phyloP scores from a whole-genome alignment of 2,797 vertebrate genomes.

The Crotalus adamanteus region DNA sequence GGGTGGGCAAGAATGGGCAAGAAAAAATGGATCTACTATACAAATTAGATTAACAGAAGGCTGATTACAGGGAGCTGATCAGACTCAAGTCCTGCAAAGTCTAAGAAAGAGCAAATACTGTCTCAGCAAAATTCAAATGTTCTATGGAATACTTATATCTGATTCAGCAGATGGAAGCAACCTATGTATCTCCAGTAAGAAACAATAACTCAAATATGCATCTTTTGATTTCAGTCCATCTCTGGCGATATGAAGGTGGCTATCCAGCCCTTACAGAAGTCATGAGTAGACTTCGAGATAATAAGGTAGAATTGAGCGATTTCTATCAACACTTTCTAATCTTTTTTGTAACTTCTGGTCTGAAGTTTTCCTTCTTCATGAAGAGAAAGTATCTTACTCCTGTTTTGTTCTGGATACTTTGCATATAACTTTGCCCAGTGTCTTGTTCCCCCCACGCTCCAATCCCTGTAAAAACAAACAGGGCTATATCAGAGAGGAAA shows the following conservation, averaged over 20 bases:
- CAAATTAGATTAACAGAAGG: slow-evolving; percentile 1
- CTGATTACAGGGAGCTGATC: background rate
- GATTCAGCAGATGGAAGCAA: background rate
- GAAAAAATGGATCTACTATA: background rate
- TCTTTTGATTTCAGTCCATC: slow-evolving; percentile 81
- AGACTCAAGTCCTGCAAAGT: no score
- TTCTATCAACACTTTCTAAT: background rate
- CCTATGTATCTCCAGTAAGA: background rate
- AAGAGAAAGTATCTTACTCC: background rate
- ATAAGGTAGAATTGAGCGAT: slow-evolving; percentile 77
- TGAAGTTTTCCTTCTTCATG: background rate
- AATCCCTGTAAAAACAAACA: background rate
- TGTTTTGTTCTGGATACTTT: background rate
- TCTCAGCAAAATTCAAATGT: background rate
- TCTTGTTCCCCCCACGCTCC: background rate
- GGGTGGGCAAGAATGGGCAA: background rate
- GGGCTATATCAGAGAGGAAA: background rate
- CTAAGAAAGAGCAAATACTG: background rate
- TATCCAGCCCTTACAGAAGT: slow-evolving; percentile 96
- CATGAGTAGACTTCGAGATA: slow-evolving; percentile 92
- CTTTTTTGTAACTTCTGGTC: background rate
- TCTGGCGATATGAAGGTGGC: slow-evolving; percentile 96
- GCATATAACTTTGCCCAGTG: background rate
- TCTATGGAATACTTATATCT: background rate
- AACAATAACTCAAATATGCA: slow-evolving; percentile 6